phyloP scores from a whole-genome alignment of 2,888 invertebrate species.

The Autographa gamma region DNA sequence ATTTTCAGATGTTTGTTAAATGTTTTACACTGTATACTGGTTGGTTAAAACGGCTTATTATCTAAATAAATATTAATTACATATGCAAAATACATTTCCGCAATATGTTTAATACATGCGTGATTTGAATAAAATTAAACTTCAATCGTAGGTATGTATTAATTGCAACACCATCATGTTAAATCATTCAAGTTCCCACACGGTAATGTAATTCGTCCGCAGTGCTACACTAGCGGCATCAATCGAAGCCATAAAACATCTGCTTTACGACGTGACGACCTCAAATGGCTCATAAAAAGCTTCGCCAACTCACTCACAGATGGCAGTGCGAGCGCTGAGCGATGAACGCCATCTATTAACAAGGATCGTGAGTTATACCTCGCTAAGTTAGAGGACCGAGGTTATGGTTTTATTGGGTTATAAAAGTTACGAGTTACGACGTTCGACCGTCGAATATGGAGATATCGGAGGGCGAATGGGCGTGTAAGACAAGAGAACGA shows the following conservation, averaged over 20 bases:
- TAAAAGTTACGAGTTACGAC: constrained; percentile 87
- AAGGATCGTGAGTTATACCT: constrained; percentile 65
- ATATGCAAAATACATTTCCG: neutral
- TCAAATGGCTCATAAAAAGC: constrained; percentile 85
- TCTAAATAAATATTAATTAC: neutral
- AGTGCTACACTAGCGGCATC: constrained; percentile 85
- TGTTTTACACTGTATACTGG: too few species aligned
- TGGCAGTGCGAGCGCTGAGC: constrained; percentile 75
- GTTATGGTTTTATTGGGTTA: constrained; percentile 87
- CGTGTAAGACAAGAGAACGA: constrained; percentile 86
- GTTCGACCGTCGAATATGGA: constrained; percentile 84
- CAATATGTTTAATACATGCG: neutral
- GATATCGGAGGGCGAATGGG: constrained; percentile 86
- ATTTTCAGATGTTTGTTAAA: too few species aligned
- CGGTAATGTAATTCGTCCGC: constrained; percentile 55
- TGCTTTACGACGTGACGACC: constrained; percentile 84
- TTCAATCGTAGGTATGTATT: neutral
- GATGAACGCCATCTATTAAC: constrained; percentile 81
- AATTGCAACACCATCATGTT: constrained; percentile 15
- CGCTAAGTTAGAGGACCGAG: constrained; percentile 66
- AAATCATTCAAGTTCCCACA: constrained; percentile 18
- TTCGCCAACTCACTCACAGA: constrained; percentile 80
- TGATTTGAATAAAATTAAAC: neutral
- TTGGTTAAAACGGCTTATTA: too few species aligned
- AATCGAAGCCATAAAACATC: constrained; percentile 81